Conservation (phyloP, 2,797 vertebrate species). For the Syndactyla subalaris region DNA sequence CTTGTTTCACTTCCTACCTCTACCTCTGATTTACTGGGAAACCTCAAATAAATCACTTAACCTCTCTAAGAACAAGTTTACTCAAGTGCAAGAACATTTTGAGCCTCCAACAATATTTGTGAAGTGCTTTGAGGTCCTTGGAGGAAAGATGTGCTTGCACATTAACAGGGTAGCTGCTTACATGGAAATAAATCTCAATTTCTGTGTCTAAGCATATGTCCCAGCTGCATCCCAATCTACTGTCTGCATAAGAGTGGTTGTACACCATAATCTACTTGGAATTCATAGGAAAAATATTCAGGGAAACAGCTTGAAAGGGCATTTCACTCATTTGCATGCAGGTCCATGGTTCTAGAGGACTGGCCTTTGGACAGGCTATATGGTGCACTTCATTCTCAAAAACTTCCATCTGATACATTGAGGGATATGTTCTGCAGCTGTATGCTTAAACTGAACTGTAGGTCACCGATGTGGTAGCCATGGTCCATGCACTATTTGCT, state of each 20-base stretch:
- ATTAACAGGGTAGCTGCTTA: not conserved
- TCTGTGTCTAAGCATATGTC: not conserved
- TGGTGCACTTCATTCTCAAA: not conserved
- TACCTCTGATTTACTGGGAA: conserved; percentile 49
- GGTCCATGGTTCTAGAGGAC: not conserved
- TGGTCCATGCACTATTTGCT: not conserved
- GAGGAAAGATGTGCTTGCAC: conserved; percentile 33
- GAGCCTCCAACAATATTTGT: conserved; percentile 9
- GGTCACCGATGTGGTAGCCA: not conserved
- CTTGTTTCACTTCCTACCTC: conserved; percentile 55
- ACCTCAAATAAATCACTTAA: conserved; percentile 55
- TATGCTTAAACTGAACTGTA: not conserved
- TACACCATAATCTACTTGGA: not conserved
- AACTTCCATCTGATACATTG: not conserved
- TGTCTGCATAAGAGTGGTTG: not conserved
- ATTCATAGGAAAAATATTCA: not conserved
- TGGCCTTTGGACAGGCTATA: not conserved
- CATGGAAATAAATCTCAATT: conserved; percentile 8
- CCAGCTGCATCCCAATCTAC: not conserved
- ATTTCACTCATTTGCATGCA: not conserved
- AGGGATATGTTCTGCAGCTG: not conserved
- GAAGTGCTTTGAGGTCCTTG: not conserved
- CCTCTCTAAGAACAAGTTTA: conserved; percentile 40
- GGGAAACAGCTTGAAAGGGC: not conserved
- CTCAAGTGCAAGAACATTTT: not conserved